These are phyloP conservation scores for Propithecus deckenii DNA, from an alignment of 2,797 vertebrate genomes.

Conservation along the genomic window DNA sequence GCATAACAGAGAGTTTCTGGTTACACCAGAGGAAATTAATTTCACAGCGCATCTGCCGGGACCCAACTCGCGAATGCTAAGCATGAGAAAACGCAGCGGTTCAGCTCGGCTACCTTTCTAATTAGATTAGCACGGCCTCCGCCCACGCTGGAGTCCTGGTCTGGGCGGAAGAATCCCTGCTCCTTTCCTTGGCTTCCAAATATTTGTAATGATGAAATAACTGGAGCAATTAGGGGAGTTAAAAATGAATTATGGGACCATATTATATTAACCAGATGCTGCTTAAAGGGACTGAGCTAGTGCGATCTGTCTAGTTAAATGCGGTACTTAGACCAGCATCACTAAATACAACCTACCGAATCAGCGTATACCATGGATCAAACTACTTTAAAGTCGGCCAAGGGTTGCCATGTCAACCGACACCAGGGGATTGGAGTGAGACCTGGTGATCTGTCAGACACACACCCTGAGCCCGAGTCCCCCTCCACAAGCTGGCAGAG, in stretches of 20 bases:
- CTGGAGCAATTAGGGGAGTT: conserved; percentile 96
- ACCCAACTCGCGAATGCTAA: conserved; percentile 97
- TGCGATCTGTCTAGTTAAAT: conserved; percentile 89
- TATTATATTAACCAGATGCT: conserved; percentile 95
- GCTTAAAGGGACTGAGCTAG: conserved; percentile 85
- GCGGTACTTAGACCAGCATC: conserved; percentile 83
- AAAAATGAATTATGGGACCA: conserved; percentile 96
- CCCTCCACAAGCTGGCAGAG: accelerated
- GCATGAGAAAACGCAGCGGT: conserved; percentile 97
- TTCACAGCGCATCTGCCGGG: conserved; percentile 99
- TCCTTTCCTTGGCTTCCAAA: conserved; percentile 94
- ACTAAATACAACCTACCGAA: conserved; percentile 83
- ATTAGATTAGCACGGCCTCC: conserved; percentile 99
- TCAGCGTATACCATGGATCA: neutral
- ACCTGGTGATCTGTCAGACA: neutral
- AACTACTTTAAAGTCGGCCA: conserved; percentile 72
- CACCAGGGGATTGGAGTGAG: neutral
- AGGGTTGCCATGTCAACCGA: conserved; percentile 74
- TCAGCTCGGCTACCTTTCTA: conserved; percentile 97
- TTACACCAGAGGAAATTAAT: conserved; percentile 99
- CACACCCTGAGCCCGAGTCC: neutral
- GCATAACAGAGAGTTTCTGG: conserved; percentile 99
- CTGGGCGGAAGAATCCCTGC: conserved; percentile 95
- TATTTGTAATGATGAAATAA: conserved; percentile 99
- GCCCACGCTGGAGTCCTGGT: conserved; percentile 93